Base-by-base conservation (phyloP, 1,140 invertebrate genomes). In the Streblospio benedicti region DNA sequence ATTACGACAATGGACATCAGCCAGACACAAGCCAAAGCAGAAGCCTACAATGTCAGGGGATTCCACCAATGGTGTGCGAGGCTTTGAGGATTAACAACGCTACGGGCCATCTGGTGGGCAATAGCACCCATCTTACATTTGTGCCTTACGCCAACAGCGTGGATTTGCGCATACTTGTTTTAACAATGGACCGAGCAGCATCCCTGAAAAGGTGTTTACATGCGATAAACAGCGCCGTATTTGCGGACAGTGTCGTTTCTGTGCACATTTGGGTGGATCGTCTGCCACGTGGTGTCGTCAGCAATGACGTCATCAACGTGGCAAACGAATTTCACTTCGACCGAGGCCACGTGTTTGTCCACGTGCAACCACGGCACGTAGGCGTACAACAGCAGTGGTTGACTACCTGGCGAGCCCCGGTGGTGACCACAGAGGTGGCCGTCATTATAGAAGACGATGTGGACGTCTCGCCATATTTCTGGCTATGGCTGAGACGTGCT, bases 371-470 rank as follows among this genome's bases (percentile, higher is more conserved):
- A 1, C 16, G 31, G 4, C 70, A 71, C 57, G 67, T 64, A 0
- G 70, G 70, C 9, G 54, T 71, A 5, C 55, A 65, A n/a, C 68
- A 68, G 1, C 69, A 71, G 45, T 71, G 69, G 69, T 38, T 71
- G 2, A 47, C 55, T 4, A 68, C 70, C 0, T 72, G 70, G 70
- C 51, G 64, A 14, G 60, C 61, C 0, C 23, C n/a, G 9, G 28
- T 53, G 18, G 51, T 64, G 18, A 59, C 49, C 1, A 59, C 62
- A 16, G 70, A 72, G 62, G 68, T 72, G 14, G 70, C 64, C n/a
- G 45, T 72, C 4, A 62, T 72, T n/a, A 28, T 72, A 9, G 70
- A 72, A 54, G 70, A 72, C 51, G 70, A 72, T 52, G 20, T 70
- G 9, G 65, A 65, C 2, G 65, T 72, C 6, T 72, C 70, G 6